Conservation (phyloP, 2,888 invertebrate genomes). For the Idaea aversata region DNA sequence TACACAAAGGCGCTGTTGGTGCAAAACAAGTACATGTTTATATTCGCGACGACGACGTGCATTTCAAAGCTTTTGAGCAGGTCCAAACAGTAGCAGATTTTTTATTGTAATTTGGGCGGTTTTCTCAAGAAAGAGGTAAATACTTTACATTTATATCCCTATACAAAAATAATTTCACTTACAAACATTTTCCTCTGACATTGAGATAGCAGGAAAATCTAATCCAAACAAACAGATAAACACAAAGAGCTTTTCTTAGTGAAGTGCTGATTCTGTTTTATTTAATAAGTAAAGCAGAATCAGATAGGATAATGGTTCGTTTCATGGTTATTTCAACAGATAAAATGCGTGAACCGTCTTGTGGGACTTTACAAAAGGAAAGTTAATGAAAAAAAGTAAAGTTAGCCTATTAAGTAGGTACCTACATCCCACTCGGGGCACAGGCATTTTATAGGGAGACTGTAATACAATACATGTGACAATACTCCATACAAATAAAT, state of each 20-base stretch:
- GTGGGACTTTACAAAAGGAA: not conserved
- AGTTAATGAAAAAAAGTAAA: not conserved
- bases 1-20: no score
- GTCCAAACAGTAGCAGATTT: no score
- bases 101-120: not conserved
- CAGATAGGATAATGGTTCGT: not conserved
- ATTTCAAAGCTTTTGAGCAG: no score
- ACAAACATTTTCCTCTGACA: not conserved
- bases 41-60: no score
- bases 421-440: not conserved
- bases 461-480: not conserved
- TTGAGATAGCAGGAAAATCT: not conserved
- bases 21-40: no score
- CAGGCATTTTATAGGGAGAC: not conserved
- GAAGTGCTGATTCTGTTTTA: not conserved
- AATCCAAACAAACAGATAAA: not conserved
- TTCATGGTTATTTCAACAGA: not conserved
- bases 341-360: not conserved
- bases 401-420: not conserved
- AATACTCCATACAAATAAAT: no score
- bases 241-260: slow-evolving; percentile 1
- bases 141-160: not conserved
- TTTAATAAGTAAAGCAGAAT: slow-evolving; percentile 1
- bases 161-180: slow-evolving; percentile 1
- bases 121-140: not conserved